Base-by-base conservation (phyloP, 2,797 vertebrate species). In the Babyrousa celebensis region DNA sequence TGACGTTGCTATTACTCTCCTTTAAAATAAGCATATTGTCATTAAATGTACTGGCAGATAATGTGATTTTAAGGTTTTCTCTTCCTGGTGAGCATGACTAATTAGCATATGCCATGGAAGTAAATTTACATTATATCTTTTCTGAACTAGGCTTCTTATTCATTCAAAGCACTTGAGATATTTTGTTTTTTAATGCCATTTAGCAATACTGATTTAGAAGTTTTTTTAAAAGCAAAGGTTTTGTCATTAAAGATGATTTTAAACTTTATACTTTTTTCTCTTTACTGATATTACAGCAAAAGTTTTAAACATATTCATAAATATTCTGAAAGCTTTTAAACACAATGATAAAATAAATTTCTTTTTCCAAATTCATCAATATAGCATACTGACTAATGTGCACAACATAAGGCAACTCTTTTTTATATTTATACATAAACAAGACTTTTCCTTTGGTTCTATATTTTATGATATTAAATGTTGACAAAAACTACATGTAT, bases 51-150 rank as follows among this genome's bases (percentile, higher is more conserved):
- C 80, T 89, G 63, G 23, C 32, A 85, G 21, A 71, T 58, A 60
- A 68, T 56, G 23, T 52, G 60, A 91, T 89, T 91, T 96, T 95
- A 78, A 91, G 0, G 12, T 94, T 94, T 91, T 82, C 9, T 89
- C 20, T 91, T 86, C 20, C 32, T 78, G 17, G 3, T 87, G 27
- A 29, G 62, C 21, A 36, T 72, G 52, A 79, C 54, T 88, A 95
- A 77, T 84, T 89, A 65, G 11, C 12, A 90, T 16, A 62, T 58
- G 12, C 11, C 83, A 1, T 68, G n/a, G 7, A 96, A 95, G 87
- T 68, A 92, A 7, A 88, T 78, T 89, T 62, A 62, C 0, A 65
- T 36, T 85, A n/a, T 21, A 20, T 63, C 3, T 67, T 93, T 70
- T 92, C 58, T 79, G 84, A 78, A 62, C 43, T 90, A 90, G 43